Evolutionary conservation across 2,113 vertebrate species (phyloP), one percentile per base, ranked within the genome.

Genomic region (Ranitomeya variabilis): DNA sequence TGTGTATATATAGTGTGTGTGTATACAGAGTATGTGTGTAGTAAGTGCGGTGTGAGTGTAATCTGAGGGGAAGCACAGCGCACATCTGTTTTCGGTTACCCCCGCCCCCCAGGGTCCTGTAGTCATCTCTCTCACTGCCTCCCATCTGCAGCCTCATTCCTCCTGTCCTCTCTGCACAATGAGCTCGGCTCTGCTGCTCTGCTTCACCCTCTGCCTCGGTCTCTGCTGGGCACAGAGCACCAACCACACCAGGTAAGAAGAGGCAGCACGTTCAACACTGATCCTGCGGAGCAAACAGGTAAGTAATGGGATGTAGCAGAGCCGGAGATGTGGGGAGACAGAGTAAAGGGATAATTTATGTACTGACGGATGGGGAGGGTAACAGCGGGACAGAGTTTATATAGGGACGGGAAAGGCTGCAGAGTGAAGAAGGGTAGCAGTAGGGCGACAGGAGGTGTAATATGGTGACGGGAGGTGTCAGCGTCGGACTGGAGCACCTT

Each of bases 201-300:
- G 81, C 90, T 83, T 84, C 23, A 57, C 67, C 71, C 81, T 90
- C 55, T 15, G 87, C 52, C 66, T 67, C 64, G 90, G 89, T 69
- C 76, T 80, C 55, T 88, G 69, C 77, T 71, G 51, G 31, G 81
- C 55, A 51, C 76, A 69, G 62, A 13, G 62, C 90, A 73, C 89
- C 45, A 87, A 89, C 89, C 59, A 79, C 60, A 78, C 87, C 67
- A 83, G 74, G 62, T 62, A 54, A 59, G 87, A 16, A 16, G 0
- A 37, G 51, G 26, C 26, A 31, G 26, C 26, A 31, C 26, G 26
- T 31, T 31, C 26, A 31, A 2, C 26, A 31, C 26, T 2, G 26
- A 31, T 31, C 26, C 26, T 31, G 26, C 26, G 1, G 26, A 31
- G n/a, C n/a, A n/a, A n/a, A 31, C 26, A 31, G 26, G 26, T 31